phyloP scores from a whole-genome alignment of 2,113 vertebrate genomes.

The Hippolais icterina region DNA sequence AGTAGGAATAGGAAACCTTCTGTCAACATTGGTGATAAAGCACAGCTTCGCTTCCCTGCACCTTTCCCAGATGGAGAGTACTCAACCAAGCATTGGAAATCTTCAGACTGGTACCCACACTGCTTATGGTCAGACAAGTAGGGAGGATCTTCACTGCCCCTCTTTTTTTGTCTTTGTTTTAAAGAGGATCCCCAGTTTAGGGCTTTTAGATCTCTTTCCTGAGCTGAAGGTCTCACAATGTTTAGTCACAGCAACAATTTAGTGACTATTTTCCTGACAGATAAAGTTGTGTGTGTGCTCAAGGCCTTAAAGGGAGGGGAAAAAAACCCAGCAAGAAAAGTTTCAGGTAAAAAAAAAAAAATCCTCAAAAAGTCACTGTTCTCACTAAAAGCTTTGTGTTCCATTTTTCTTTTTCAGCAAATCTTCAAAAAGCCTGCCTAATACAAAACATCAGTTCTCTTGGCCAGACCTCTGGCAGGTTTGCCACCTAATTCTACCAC shows the following conservation, averaged over 20 bases:
- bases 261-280: slow-evolving; percentile 24
- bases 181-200: background rate
- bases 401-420: background rate
- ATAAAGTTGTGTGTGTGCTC: background rate
- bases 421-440: background rate
- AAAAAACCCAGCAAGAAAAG: background rate
- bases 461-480: background rate
- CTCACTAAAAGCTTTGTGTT: background rate
- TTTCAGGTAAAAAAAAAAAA: background rate
- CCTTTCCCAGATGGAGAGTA: background rate
- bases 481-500: background rate
- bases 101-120: background rate
- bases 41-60: background rate
- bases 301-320: background rate
- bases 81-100: background rate
- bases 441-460: background rate
- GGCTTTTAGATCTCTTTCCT: background rate
- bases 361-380: background rate
- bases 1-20: background rate
- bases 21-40: background rate
- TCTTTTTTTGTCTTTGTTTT: background rate
- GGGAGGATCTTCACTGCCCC: background rate
- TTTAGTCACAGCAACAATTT: slow-evolving; percentile 34
- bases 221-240: background rate
- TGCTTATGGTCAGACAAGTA: background rate